phyloP scores from a whole-genome alignment of 1,140 invertebrate species.

The Caenorhabditis remanei region DNA sequence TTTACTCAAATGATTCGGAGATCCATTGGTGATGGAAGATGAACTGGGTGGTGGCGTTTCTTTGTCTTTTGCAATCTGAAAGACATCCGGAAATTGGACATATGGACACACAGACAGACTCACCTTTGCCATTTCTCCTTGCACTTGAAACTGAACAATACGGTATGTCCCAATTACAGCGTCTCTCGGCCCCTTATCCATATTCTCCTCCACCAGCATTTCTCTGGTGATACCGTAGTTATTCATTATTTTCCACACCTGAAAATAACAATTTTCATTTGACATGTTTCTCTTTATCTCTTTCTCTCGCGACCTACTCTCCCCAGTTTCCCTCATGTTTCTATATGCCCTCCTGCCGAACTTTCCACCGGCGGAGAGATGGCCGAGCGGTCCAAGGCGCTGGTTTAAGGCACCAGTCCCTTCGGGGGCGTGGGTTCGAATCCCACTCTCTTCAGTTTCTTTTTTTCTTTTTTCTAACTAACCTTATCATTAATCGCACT shows the following conservation, averaged over 20 bases:
- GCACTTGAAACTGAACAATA: slow-evolving; percentile 68
- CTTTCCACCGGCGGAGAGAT: slow-evolving; percentile 82
- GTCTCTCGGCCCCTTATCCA: slow-evolving; percentile 74
- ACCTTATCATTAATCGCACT: slow-evolving; percentile 57
- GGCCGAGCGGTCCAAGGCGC: slow-evolving; percentile 99
- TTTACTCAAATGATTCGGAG: too few species aligned
- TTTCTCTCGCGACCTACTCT: neutral
- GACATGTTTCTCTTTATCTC: neutral
- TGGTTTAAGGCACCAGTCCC: slow-evolving; percentile 99
- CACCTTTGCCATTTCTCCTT: slow-evolving; percentile 27
- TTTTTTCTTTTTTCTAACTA: slow-evolving; percentile 9
- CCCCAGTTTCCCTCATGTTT: neutral
- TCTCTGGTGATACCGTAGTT: slow-evolving; percentile 72
- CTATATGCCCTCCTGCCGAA: neutral
- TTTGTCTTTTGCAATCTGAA: slow-evolving; percentile 28
- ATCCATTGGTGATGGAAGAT: neutral
- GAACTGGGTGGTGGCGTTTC: neutral
- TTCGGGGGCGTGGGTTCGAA: slow-evolving; percentile 83
- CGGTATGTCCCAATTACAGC: slow-evolving; percentile 75
- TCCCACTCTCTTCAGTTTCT: slow-evolving; percentile 74
- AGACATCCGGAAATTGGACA: neutral
- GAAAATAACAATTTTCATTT: neutral
- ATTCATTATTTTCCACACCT: slow-evolving; percentile 72
- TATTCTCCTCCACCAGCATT: slow-evolving; percentile 71
- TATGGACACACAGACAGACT: too few species aligned